Percentiles rank a stretch among this genome's conserved stretches.
Evolutionary conservation across 2,797 vertebrate species (phyloP).

Genomic region (Okamejei kenojei): DNA sequence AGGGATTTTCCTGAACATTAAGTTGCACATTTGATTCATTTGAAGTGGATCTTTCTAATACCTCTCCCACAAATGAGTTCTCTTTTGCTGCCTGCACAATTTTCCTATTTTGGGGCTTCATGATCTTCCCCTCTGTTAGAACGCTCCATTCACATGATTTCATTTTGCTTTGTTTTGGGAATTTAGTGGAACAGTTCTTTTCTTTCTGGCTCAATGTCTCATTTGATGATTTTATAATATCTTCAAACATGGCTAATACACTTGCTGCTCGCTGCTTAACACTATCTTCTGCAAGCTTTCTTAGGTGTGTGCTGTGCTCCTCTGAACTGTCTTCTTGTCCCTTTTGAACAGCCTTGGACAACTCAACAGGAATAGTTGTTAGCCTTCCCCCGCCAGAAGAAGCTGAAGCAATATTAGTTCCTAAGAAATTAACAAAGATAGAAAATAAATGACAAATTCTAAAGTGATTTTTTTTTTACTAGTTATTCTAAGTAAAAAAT

Average conservation of each 20-base stretch:
- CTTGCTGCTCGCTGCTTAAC: background rate
- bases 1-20: background rate
- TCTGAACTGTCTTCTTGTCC: background rate
- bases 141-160: background rate
- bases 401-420: background rate
- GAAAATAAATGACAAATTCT: background rate
- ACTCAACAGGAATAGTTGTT: background rate
- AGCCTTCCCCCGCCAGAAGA: background rate
- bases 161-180: background rate
- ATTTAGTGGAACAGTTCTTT: background rate
- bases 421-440: slow-evolving; percentile 10
- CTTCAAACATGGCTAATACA: background rate
- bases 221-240: background rate
- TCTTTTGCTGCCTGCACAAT: background rate
- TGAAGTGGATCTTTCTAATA: slow-evolving; percentile 7
- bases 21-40: background rate
- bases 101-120: background rate
- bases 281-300: background rate
- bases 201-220: background rate
- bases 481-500: background rate
- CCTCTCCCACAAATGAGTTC: background rate
- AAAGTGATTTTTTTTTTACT: background rate
- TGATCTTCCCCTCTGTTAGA: background rate
- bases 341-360: background rate
- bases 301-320: background rate